Conservation (phyloP, 2,888 invertebrate species). For the Synergus gifuensis region DNA sequence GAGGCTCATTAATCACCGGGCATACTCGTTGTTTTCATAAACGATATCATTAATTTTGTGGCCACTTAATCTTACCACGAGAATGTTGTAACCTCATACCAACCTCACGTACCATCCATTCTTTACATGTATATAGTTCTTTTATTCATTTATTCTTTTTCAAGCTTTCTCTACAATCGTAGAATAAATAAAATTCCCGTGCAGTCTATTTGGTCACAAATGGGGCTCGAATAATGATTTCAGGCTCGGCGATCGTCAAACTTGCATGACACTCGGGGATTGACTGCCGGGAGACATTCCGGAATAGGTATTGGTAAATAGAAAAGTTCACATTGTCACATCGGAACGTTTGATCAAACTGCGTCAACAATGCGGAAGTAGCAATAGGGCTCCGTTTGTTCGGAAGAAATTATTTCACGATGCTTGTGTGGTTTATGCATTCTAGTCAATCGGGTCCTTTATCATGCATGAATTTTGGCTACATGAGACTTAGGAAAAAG, state of each 20-base stretch:
- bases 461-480: constrained; percentile 16
- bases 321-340: constrained; percentile 27
- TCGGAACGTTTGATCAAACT: constrained; percentile 15
- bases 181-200: neutral
- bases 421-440: constrained; percentile 22
- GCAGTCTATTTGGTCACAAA: constrained; percentile 26
- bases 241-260: constrained; percentile 55
- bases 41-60: constrained; percentile 31
- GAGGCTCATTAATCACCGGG: constrained; percentile 1
- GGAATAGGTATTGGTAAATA: constrained; percentile 42
- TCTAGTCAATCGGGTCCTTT: neutral
- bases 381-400: neutral
- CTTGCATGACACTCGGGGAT: constrained; percentile 53
- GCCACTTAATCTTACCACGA: constrained; percentile 23
- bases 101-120: constrained; percentile 5
- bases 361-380: neutral
- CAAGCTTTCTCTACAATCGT: neutral
- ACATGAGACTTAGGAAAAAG: neutral
- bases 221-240: constrained; percentile 50
- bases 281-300: constrained; percentile 47
- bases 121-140: neutral
- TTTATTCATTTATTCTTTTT: neutral
- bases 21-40: constrained; percentile 23
- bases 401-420: neutral
- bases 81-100: neutral